phyloP scores from a whole-genome alignment of 2,113 vertebrate genomes.

The Rhea americana region DNA sequence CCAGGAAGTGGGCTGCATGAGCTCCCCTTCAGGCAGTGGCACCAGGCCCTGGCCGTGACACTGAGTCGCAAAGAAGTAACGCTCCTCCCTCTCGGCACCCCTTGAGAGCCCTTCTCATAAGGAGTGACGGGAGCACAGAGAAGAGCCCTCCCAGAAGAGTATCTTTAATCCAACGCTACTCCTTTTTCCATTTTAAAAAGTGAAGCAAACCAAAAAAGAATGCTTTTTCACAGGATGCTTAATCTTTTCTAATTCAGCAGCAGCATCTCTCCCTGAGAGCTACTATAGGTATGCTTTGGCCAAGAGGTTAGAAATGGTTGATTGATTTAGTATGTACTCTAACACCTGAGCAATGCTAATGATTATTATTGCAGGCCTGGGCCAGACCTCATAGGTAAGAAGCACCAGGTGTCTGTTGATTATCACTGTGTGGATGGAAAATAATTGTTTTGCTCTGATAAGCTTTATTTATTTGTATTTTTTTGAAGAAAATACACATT shows the following conservation, averaged over 20 bases:
- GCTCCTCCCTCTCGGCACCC: no score
- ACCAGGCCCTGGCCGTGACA: background rate
- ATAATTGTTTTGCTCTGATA: background rate
- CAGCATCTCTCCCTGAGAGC: background rate
- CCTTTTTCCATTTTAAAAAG: fast-evolving
- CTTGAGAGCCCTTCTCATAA: no score
- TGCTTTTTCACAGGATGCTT: fast-evolving
- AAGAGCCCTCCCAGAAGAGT: no score
- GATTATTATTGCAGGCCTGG: background rate
- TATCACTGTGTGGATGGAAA: background rate
- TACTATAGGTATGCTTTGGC: background rate
- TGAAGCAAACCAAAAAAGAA: background rate
- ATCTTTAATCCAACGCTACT: background rate
- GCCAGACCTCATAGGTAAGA: conserved; percentile 2
- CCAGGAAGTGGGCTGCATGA: background rate
- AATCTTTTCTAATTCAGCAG: fast-evolving
- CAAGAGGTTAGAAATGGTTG: background rate
- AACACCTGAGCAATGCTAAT: background rate
- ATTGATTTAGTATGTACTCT: fast-evolving
- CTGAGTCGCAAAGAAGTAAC: no score
- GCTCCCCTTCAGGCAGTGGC: background rate
- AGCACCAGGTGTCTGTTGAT: background rate
- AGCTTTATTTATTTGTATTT: background rate
- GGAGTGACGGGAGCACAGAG: no score
- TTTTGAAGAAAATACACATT: background rate